Base-by-base conservation (phyloP, 2,888 invertebrate species). In the Heteromurus nitidus region DNA sequence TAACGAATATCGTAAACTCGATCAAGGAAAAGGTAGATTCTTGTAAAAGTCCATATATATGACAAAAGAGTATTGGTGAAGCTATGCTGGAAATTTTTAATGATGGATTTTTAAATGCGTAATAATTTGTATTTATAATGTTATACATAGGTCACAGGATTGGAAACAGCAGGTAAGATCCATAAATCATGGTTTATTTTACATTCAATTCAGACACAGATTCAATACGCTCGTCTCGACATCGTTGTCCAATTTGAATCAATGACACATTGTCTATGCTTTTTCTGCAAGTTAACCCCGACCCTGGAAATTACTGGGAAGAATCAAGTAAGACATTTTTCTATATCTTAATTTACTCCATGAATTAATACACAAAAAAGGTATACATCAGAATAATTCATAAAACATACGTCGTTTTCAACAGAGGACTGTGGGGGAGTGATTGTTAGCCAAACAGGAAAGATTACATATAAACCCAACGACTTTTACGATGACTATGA, bases 371-470 rank as follows among this genome's bases (percentile, higher is more conserved):
- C 16, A 69, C 30, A 69, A 47, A 55, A 30, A 50, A 31, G 18
- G 7, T 16, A 31, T 42, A 7, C 16, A 60, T 72, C 11, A 13
- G 13, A n/a, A 36, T 42, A 24, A n/a, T n/a, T 58, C 16, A 18
- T 30, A 55, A 30, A 53, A 36, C n/a, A n/a, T n/a, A n/a, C 60
- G 2, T 13, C 11, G 36, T 58, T 18, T 65, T 31, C 36, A n/a
- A 30, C 13, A 55, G 53, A 42, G 42, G 55, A 26, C 7, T 84
- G 84, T 36, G 84, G 84, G n/a, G 84, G 82, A 31, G 11, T 84
- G 20, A 9, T 84, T n/a, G 64, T 84, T 9, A 74, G 79, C 7
- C 82, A 82, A 72, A 68, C 79, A 5, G 84, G 84, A 31, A 26
- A 44, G 26, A 80, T 84, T 36, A 36, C 67, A 0, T 84, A 84